Evolutionary conservation across 2,113 vertebrate species (phyloP).

Genomic region (Nesogale talazaci): DNA sequence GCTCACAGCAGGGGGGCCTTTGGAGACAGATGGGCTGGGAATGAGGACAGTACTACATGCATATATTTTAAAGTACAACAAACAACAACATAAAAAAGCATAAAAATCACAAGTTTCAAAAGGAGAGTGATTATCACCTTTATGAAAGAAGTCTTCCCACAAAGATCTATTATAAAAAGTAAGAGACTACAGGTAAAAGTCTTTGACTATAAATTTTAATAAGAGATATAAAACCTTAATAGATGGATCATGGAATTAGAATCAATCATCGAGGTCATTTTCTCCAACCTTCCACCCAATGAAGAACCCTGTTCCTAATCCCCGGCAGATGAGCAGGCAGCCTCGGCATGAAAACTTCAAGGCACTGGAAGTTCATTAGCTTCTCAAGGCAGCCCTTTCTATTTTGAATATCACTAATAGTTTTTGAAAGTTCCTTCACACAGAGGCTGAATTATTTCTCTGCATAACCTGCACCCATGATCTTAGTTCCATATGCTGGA

Average conservation of each 20-base stretch:
- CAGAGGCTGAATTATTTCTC: background rate
- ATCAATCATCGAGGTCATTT: conserved; percentile 33
- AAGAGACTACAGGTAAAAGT: conserved; percentile 10
- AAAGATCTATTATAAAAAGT: background rate
- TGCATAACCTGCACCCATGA: background rate
- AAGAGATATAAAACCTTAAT: conserved; percentile 61
- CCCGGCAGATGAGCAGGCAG: background rate
- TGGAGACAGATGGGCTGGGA: background rate
- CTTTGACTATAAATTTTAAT: conserved; percentile 64
- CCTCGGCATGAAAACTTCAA: conserved; percentile 12
- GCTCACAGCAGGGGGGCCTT: accelerated
- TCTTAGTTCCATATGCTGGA: conserved; percentile 5
- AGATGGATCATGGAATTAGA: conserved; percentile 54
- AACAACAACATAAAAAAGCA: background rate
- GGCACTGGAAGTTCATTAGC: conserved; percentile 33
- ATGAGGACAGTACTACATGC: background rate
- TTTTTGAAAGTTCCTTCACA: background rate
- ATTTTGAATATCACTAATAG: conserved; percentile 29
- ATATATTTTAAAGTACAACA: background rate
- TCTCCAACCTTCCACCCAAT: background rate
- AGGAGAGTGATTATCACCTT: background rate
- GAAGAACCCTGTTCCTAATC: conserved; percentile 12
- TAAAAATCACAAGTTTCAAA: background rate
- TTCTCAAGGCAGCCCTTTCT: conserved; percentile 12
- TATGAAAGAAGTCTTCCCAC: background rate